Conservation (phyloP, 2,113 vertebrate species). For the Mastomys coucha region DNA sequence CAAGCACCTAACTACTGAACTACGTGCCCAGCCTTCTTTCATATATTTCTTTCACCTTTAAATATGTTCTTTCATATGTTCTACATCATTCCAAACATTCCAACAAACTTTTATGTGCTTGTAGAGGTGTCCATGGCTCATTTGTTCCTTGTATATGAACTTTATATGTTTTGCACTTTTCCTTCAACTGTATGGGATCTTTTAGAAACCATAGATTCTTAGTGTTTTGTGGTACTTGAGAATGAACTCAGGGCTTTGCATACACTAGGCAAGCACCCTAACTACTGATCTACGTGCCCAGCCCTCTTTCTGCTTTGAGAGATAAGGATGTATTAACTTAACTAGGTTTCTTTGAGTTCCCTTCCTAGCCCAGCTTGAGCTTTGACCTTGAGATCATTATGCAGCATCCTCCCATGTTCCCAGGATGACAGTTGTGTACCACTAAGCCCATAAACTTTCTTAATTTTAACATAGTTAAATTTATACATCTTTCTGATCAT, state of each 20-base stretch:
- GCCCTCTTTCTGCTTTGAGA: not conserved
- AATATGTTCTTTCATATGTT: not conserved
- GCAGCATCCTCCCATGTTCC: too few relatives aligned
- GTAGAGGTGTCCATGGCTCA: not conserved
- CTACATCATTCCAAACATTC: not conserved
- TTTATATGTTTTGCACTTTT: not conserved
- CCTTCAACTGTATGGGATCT: not conserved
- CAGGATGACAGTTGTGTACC: not conserved
- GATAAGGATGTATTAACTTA: not conserved
- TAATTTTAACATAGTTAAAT: conserved; percentile 36
- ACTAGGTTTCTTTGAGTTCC: not conserved
- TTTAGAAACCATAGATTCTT: not conserved
- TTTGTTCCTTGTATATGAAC: not conserved
- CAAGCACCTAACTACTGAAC: too few relatives aligned
- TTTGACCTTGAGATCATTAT: not conserved
- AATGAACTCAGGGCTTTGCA: not conserved
- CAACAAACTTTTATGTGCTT: not conserved
- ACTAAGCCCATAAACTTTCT: not conserved
- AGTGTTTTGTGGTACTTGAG: not conserved
- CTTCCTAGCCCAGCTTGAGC: not conserved
- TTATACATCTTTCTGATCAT: not conserved
- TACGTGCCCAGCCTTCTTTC: too few relatives aligned
- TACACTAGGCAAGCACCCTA: too few relatives aligned
- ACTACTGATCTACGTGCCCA: not conserved
- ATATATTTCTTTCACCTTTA: not conserved